Conservation (phyloP, 37 sponge, comb jelly and placozoan genomes). For the Chondrilla cf. caribensis region DNA sequence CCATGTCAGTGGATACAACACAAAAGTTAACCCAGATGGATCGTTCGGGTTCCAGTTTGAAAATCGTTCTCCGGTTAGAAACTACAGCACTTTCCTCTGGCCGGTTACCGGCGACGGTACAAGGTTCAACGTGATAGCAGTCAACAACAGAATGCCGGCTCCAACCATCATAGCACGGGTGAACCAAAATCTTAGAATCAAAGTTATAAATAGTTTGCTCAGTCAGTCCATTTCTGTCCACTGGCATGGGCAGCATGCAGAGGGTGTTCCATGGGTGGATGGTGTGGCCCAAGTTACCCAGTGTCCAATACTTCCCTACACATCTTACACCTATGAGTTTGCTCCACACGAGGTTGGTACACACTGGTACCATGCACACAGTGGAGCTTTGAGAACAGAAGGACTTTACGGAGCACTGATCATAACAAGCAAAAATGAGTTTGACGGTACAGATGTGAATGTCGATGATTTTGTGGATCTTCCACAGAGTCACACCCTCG, state of each 20-base stretch:
- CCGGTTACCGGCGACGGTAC: neutral
- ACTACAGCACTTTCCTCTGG: neutral
- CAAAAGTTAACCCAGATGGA: too few species aligned
- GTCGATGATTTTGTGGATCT: conserved; percentile 11
- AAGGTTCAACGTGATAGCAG: neutral
- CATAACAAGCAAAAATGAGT: conserved; percentile 14
- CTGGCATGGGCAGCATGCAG: conserved; percentile 84
- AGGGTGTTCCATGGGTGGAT: conserved; percentile 69
- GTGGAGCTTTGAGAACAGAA: conserved; percentile 68
- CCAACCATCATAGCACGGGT: neutral
- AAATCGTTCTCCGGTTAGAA: neutral
- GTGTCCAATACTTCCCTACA: conserved; percentile 48
- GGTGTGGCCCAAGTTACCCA: conserved; percentile 73
- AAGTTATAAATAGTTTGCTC: conserved; percentile 51
- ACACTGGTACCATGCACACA: conserved; percentile 86
- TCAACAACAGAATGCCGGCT: conserved; percentile 6
- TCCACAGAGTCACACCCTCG: conserved; percentile 63
- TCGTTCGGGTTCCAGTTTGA: neutral
- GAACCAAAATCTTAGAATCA: neutral
- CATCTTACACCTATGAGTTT: conserved; percentile 57
- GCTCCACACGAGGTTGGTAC: conserved; percentile 60
- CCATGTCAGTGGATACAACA: neutral
- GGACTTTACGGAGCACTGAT: conserved; percentile 78
- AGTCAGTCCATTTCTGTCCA: conserved; percentile 68
- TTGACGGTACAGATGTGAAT: neutral